A percentile compares a stretch with the other conserved stretches of the same genome.
These are phyloP conservation scores for Vanessa atalanta DNA, from an alignment of 1,140 invertebrate species.

Conservation along the genomic window DNA sequence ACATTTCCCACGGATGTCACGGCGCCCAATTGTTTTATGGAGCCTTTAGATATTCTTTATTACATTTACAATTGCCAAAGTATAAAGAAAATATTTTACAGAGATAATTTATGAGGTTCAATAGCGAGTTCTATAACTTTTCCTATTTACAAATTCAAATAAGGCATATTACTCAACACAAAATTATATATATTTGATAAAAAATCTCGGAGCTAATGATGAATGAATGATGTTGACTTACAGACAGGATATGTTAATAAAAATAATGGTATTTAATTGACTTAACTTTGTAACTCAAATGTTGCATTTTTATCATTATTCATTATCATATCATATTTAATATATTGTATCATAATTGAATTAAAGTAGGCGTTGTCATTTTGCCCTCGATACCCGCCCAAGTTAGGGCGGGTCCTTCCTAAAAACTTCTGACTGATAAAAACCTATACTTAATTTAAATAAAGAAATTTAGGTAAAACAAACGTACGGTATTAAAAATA, in stretches of 20 bases:
- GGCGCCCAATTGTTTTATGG: constrained; percentile 34
- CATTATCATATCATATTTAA: not conserved
- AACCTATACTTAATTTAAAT: not conserved
- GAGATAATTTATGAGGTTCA: not conserved
- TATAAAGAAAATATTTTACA: not conserved
- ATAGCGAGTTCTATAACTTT: too few species aligned
- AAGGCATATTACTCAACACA: too few species aligned
- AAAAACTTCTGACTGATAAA: not conserved
- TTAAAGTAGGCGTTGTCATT: constrained; percentile 33
- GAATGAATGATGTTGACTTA: too few species aligned
- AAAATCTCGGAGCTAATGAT: too few species aligned
- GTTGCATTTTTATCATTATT: not conserved
- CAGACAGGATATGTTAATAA: too few species aligned
- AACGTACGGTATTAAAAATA: too few species aligned
- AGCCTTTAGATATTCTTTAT: not conserved
- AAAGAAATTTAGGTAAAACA: too few species aligned
- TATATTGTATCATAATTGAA: not conserved
- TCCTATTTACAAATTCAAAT: too few species aligned
- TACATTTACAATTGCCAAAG: not conserved
- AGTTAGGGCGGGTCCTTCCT: constrained; percentile 35
- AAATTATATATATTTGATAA: too few species aligned
- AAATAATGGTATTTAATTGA: too few species aligned
- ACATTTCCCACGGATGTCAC: constrained; percentile 67
- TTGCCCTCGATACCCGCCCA: constrained; percentile 32
- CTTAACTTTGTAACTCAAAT: too few species aligned